Evolutionary conservation across 2,888 invertebrate species (phyloP).

Genomic region (Sicus ferrugineus): DNA sequence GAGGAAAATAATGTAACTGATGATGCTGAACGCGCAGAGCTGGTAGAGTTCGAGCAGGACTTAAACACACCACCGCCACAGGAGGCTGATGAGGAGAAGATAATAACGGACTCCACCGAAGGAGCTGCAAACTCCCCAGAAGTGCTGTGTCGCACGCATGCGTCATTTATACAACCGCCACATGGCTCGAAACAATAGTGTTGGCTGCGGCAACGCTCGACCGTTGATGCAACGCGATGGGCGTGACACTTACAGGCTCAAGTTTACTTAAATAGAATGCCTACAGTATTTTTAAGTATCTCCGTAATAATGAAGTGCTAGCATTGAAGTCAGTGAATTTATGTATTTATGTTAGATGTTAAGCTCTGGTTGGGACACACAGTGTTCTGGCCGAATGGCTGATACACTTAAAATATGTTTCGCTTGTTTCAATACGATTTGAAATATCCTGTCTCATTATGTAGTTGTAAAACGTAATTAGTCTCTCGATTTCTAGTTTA

Average conservation of each 20-base stretch:
- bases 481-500: neutral
- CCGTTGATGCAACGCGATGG: neutral
- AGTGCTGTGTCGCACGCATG: neutral
- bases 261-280: conserved; percentile 31
- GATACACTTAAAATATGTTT: too few relatives aligned
- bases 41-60: conserved; percentile 69
- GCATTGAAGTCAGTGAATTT: conserved; percentile 23
- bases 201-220: conserved; percentile 25
- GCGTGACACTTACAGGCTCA: conserved; percentile 29
- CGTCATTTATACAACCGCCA: neutral
- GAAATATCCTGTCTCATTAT: neutral
- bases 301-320: conserved; percentile 9
- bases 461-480: neutral
- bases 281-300: conserved; percentile 18
- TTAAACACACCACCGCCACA: conserved; percentile 64
- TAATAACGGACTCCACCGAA: conserved; percentile 15
- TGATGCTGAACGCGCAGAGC: conserved; percentile 64
- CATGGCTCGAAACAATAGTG: conserved; percentile 28
- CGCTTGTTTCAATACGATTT: too few relatives aligned
- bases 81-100: conserved; percentile 29
- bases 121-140: neutral
- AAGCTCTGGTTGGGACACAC: neutral
- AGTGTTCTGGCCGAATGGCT: neutral
- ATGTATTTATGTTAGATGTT: conserved; percentile 21
- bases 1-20: conserved; percentile 43